Evolutionary conservation across 2,888 invertebrate species (phyloP).

Genomic region (Dryobota labecula): DNA sequence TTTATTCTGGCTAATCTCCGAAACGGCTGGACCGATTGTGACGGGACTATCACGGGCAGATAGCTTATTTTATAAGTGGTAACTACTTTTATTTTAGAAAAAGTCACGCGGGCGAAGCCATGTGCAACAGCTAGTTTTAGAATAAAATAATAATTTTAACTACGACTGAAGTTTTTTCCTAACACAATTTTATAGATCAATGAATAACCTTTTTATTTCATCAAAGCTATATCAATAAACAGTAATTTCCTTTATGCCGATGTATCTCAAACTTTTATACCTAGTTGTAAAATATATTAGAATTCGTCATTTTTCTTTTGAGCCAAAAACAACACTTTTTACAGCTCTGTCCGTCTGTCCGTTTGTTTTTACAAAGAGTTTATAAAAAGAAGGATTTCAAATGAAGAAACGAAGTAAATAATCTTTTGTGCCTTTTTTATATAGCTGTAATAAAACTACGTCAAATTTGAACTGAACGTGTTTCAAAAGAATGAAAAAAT

Average conservation of each 20-base stretch:
- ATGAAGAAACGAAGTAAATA: constrained; percentile 51
- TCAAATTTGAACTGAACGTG: constrained; percentile 8
- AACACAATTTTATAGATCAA: constrained; percentile 42
- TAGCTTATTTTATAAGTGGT: too few relatives aligned
- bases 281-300: constrained; percentile 55
- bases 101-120: too few relatives aligned
- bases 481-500: constrained; percentile 12
- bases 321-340: constrained; percentile 62
- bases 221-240: constrained; percentile 55
- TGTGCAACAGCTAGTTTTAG: too few relatives aligned
- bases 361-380: constrained; percentile 59
- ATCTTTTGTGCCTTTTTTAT: constrained; percentile 38
- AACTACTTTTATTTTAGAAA: too few relatives aligned
- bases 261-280: constrained; percentile 48
- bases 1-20: too few relatives aligned
- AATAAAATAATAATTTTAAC: constrained; percentile 10
- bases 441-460: constrained; percentile 47
- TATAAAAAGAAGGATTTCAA: constrained; percentile 49
- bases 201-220: constrained; percentile 52
- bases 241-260: constrained; percentile 40
- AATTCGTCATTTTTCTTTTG: constrained; percentile 56
- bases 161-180: constrained; percentile 1
- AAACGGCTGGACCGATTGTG: too few relatives aligned
- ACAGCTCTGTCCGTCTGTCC: constrained; percentile 39
- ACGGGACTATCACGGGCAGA: too few relatives aligned